Percentiles rank a stretch among this genome's conserved stretches.
These are phyloP conservation scores for Caenorhabditis panamensis DNA, from an alignment of 2,888 invertebrate species.

Conservation along the genomic window DNA sequence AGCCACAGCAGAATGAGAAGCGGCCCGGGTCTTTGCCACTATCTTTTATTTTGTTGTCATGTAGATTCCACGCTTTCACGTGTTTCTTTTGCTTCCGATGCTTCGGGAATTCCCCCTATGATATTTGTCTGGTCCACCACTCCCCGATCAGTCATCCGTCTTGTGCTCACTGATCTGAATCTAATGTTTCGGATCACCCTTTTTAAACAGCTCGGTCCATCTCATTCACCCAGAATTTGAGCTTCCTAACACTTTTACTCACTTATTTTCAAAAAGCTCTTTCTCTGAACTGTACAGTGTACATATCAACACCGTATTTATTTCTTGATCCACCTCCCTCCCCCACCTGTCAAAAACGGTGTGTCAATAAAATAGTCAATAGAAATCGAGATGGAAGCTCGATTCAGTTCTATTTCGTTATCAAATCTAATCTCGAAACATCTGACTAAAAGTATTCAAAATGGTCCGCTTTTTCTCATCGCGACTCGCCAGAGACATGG, in stretches of 20 bases:
- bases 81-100: neutral
- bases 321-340: neutral
- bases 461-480: conserved; percentile 62
- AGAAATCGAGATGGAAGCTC: conserved; percentile 10
- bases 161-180: neutral
- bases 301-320: conserved; percentile 14
- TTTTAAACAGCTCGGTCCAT: neutral
- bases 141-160: neutral
- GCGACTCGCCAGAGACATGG: conserved; percentile 53
- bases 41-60: conserved; percentile 47
- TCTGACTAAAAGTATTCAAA: neutral
- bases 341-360: conserved; percentile 5
- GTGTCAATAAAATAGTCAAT: conserved; percentile 12
- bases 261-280: neutral
- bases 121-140: neutral
- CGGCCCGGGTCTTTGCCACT: conserved; percentile 2
- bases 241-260: neutral
- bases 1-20: neutral
- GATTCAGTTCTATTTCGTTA: conserved; percentile 17
- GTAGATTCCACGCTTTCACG: conserved; percentile 20
- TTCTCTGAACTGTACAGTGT: neutral
- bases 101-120: neutral
- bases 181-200: too few relatives aligned
- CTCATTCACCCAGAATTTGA: neutral
- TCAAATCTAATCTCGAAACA: conserved; percentile 15